Evolutionary conservation across 1,140 invertebrate genomes (phyloP).

Genomic region (Subanguina moxae): DNA sequence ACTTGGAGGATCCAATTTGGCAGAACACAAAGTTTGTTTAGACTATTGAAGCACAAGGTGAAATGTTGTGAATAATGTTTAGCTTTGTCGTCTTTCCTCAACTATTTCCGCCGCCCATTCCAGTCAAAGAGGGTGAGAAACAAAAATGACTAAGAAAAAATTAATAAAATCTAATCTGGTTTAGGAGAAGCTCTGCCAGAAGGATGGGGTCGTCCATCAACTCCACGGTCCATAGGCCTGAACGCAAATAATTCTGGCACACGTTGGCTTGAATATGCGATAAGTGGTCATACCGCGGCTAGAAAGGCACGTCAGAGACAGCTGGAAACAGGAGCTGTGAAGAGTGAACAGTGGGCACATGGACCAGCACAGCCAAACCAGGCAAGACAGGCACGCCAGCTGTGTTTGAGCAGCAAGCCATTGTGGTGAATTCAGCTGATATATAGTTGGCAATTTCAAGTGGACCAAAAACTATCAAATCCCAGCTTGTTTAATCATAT

Average conservation of each 20-base stretch:
- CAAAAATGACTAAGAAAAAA: background rate
- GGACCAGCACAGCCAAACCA: slow-evolving; percentile 19
- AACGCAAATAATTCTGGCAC: slow-evolving; percentile 29
- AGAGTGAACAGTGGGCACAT: slow-evolving; percentile 34
- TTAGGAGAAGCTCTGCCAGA: slow-evolving; percentile 29
- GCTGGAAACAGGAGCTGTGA: slow-evolving; percentile 33
- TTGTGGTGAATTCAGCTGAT: slow-evolving; percentile 35
- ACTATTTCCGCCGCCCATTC: slow-evolving; percentile 38
- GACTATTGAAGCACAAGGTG: too few relatives aligned
- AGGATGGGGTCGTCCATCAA: slow-evolving; percentile 49
- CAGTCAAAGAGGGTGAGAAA: background rate
- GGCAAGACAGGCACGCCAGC: slow-evolving; percentile 42
- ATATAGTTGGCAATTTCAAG: too few relatives aligned
- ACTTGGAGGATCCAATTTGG: slow-evolving; percentile 45
- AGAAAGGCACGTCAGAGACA: slow-evolving; percentile 16
- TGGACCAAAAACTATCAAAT: too few relatives aligned
- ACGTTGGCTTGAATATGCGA: slow-evolving; percentile 43
- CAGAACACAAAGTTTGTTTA: slow-evolving; percentile 54
- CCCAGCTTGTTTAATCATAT: too few relatives aligned
- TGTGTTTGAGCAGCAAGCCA: slow-evolving; percentile 50
- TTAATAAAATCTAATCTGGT: slow-evolving; percentile 11
- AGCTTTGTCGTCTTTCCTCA: slow-evolving; percentile 41
- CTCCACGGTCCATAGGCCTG: slow-evolving; percentile 41
- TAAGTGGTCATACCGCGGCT: slow-evolving; percentile 36
- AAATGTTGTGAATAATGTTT: too few relatives aligned